Evolutionary conservation across 1,140 invertebrate genomes (phyloP).

Genomic region (Drosophila subobscura): DNA sequence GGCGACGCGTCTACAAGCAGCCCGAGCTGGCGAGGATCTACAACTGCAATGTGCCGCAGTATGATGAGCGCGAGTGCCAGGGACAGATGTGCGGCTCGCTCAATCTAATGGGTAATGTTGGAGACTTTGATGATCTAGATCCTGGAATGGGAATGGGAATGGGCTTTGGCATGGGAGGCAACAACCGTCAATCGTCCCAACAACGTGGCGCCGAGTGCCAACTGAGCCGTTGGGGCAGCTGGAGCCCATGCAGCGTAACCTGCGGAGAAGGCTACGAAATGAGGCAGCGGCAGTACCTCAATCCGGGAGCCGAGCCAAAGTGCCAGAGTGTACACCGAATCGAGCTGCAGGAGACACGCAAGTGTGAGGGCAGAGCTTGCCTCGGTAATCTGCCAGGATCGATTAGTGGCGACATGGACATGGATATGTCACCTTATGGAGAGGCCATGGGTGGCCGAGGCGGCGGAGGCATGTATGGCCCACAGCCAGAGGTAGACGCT

Average conservation of each 20-base stretch:
- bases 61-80: constrained; percentile 65
- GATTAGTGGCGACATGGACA: constrained; percentile 17
- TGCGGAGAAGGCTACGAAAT: constrained; percentile 84
- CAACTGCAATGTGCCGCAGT: constrained; percentile 66
- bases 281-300: constrained; percentile 59
- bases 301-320: constrained; percentile 44
- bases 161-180: constrained; percentile 1
- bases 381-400: constrained; percentile 45
- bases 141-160: constrained; percentile 2
- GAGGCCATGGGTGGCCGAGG: neutral
- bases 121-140: constrained; percentile 37
- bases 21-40: constrained; percentile 84
- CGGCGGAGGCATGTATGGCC: constrained; percentile 8
- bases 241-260: constrained; percentile 89
- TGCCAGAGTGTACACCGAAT: constrained; percentile 58
- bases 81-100: constrained; percentile 57
- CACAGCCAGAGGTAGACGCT: constrained; percentile 16
- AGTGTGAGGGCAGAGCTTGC: constrained; percentile 47
- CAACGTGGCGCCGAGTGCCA: constrained; percentile 85
- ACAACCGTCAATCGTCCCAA: neutral
- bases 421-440: constrained; percentile 22
- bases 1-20: constrained; percentile 87
- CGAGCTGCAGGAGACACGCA: constrained; percentile 45
- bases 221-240: constrained; percentile 89
- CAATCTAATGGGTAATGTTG: constrained; percentile 11